Evolutionary conservation across 2,113 vertebrate species (phyloP).

Genomic region (Alethe diademata): DNA sequence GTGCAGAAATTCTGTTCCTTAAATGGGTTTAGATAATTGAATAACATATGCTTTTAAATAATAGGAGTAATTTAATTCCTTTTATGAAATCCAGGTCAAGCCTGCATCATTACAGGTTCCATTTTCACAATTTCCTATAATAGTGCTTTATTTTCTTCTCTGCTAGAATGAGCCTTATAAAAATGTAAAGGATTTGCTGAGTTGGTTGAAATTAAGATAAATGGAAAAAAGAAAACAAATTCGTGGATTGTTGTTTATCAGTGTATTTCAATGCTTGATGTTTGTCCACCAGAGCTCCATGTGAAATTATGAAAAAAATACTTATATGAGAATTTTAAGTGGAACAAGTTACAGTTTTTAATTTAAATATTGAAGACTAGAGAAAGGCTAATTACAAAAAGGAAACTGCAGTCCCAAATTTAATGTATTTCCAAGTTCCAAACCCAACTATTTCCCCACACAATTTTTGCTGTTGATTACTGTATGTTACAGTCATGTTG

Average conservation of each 20-base stretch:
- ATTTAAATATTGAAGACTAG: background rate
- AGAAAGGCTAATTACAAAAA: background rate
- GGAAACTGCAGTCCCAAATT: background rate
- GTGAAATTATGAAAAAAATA: background rate
- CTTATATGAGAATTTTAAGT: background rate
- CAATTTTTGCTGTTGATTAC: background rate
- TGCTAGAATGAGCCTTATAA: background rate
- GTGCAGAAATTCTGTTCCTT: background rate
- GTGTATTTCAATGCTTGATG: background rate
- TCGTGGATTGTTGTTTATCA: background rate
- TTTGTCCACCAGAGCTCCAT: background rate
- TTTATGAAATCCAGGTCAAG: background rate
- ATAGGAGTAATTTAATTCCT: background rate
- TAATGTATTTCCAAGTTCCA: background rate
- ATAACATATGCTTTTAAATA: background rate
- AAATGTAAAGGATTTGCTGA: background rate
- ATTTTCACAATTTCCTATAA: background rate
- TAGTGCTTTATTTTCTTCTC: background rate
- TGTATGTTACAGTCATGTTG: background rate
- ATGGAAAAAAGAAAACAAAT: background rate
- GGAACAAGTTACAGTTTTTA: background rate
- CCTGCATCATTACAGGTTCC: background rate
- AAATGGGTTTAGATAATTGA: background rate
- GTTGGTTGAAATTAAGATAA: background rate
- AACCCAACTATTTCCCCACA: background rate